These are phyloP conservation scores for Caenorhabditis sinica DNA, from an alignment of 2,888 invertebrate genomes.

Conservation along the genomic window DNA sequence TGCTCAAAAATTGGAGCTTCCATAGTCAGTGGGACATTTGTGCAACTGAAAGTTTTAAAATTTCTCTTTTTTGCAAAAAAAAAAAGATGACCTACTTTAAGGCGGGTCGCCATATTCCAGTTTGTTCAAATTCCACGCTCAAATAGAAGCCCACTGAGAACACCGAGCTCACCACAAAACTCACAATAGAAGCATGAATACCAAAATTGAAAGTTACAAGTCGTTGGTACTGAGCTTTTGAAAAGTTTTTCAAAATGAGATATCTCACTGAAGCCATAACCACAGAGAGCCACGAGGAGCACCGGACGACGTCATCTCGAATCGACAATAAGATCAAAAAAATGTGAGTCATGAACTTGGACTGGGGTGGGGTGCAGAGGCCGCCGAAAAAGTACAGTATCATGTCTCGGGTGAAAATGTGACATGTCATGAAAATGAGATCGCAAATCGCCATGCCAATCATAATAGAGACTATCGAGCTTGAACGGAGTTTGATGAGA, in stretches of 20 bases:
- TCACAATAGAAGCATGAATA: not conserved
- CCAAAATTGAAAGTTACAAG: conserved; percentile 1
- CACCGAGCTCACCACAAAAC: not conserved
- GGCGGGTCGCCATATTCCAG: not conserved
- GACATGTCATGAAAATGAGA: not conserved
- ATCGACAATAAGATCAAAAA: conserved; percentile 5
- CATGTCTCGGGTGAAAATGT: not conserved
- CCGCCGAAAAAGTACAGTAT: not conserved
- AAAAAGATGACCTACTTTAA: conserved; percentile 1
- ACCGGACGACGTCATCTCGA: conserved; percentile 23
- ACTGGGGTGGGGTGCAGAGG: conserved; percentile 15
- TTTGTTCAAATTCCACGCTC: not conserved
- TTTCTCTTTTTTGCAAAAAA: too few species aligned
- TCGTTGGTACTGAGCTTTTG: conserved; percentile 11
- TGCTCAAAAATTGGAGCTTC: not conserved
- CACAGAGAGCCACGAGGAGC: conserved; percentile 35
- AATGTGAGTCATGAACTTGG: not conserved
- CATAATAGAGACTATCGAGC: conserved; percentile 14
- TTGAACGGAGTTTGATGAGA: not conserved
- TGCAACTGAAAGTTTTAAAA: too few species aligned
- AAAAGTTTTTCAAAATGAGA: not conserved
- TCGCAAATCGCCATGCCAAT: not conserved
- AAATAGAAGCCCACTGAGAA: not conserved
- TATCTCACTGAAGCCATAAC: conserved; percentile 23
- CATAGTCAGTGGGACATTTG: conserved; percentile 7